Percentiles rank a stretch among this genome's conserved stretches.
These are phyloP conservation scores for Lepus europaeus DNA, from an alignment of 2,113 vertebrate species.

Conservation along the genomic window DNA sequence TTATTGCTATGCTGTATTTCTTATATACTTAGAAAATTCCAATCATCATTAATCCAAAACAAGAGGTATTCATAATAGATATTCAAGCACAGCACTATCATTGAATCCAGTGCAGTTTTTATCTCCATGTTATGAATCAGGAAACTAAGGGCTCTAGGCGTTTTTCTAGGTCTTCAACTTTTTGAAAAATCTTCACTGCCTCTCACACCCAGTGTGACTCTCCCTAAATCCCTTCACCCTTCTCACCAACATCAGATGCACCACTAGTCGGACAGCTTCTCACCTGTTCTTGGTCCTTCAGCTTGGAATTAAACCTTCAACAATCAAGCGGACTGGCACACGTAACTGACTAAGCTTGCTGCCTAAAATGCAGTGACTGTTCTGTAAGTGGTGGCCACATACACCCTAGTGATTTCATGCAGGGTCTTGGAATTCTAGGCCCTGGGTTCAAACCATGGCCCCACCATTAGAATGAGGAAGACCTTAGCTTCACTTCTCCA, in stretches of 20 bases:
- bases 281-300: background rate
- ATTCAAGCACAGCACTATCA: background rate
- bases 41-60: background rate
- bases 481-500: background rate
- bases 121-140: background rate
- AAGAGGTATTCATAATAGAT: background rate
- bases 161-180: background rate
- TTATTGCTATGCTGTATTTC: background rate
- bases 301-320: background rate
- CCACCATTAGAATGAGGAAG: background rate
- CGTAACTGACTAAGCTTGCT: background rate
- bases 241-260: background rate
- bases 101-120: background rate
- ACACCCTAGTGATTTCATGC: background rate
- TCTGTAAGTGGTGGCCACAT: background rate
- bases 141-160: background rate
- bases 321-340: too few relatives aligned
- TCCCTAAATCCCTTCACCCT: background rate
- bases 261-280: background rate
- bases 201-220: background rate
- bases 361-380: background rate
- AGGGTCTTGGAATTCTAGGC: background rate
- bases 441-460: background rate
- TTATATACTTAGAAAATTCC: constrained; percentile 31
- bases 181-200: background rate